These are phyloP conservation scores for Dorcus hopei DNA, from an alignment of 2,888 invertebrate genomes.

Conservation along the genomic window DNA sequence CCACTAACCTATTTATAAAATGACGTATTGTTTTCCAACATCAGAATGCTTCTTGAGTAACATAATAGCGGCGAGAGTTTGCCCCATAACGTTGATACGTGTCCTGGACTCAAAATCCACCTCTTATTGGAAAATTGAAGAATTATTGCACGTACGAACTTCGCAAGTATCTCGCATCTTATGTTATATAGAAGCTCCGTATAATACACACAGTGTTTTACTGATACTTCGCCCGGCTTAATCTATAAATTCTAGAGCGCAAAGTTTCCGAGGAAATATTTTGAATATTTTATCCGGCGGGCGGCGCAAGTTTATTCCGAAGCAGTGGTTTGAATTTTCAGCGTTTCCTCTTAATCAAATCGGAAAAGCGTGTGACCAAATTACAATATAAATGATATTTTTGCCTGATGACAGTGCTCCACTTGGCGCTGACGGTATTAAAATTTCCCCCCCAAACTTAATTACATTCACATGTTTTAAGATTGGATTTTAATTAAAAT, in stretches of 20 bases:
- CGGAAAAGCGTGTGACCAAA: not conserved
- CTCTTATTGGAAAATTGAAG: not conserved
- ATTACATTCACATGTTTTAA: not conserved
- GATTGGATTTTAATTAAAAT: constrained; percentile 3
- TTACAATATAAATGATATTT: constrained; percentile 2
- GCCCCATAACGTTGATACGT: not conserved
- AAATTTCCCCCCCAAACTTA: not conserved
- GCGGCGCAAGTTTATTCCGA: too few relatives aligned
- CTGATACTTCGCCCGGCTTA: not conserved
- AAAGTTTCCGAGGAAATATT: too few relatives aligned
- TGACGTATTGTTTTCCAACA: not conserved
- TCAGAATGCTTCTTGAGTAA: not conserved
- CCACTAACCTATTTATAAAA: too few relatives aligned
- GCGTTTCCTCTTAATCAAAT: not conserved
- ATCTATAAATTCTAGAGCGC: not conserved
- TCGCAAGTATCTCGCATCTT: not conserved
- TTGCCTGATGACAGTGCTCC: not conserved
- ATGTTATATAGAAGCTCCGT: not conserved
- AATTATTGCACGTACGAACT: not conserved
- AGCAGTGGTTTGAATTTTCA: not conserved
- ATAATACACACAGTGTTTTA: not conserved
- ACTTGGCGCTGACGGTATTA: not conserved
- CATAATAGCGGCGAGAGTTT: not conserved
- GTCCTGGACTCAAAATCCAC: not conserved
- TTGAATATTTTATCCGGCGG: too few relatives aligned